phyloP scores from a whole-genome alignment of 1,140 invertebrate genomes.

The Lysiphlebus fabarum region DNA sequence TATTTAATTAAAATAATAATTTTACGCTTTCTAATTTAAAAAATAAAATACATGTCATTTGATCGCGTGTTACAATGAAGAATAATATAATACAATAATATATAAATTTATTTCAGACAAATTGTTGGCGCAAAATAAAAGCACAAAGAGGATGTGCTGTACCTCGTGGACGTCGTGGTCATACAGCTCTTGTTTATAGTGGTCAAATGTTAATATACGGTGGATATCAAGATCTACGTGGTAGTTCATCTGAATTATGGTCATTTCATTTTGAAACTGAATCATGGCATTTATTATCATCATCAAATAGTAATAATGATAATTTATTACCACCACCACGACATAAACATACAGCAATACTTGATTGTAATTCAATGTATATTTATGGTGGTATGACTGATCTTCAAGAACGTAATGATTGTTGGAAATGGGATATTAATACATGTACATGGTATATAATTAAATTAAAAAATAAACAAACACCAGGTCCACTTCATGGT shows the following conservation, averaged over 20 bases:
- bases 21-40: conserved; percentile 13
- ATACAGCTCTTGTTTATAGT: conserved; percentile 76
- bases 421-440: conserved; percentile 78
- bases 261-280: conserved; percentile 81
- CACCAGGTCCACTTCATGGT: conserved; percentile 75
- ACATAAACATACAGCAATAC: conserved; percentile 81
- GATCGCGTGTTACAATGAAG: background rate
- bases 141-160: conserved; percentile 59
- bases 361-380: conserved; percentile 78
- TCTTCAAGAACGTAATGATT: conserved; percentile 74
- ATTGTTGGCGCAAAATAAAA: conserved; percentile 68
- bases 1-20: conserved; percentile 18
- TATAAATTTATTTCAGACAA: too few relatives aligned
- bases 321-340: conserved; percentile 61
- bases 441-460: conserved; percentile 65
- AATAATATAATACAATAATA: too few relatives aligned
- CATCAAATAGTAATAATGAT: conserved; percentile 5
- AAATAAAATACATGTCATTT: background rate
- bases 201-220: conserved; percentile 84
- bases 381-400: conserved; percentile 88
- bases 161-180: conserved; percentile 76
- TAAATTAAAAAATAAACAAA: conserved; percentile 62
- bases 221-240: conserved; percentile 83
- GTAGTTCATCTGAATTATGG: conserved; percentile 84
- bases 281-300: conserved; percentile 69